Evolutionary conservation across 2,797 vertebrate genomes (phyloP), one percentile per base, ranked within the genome.

Genomic region (Alfaro cultratus): DNA sequence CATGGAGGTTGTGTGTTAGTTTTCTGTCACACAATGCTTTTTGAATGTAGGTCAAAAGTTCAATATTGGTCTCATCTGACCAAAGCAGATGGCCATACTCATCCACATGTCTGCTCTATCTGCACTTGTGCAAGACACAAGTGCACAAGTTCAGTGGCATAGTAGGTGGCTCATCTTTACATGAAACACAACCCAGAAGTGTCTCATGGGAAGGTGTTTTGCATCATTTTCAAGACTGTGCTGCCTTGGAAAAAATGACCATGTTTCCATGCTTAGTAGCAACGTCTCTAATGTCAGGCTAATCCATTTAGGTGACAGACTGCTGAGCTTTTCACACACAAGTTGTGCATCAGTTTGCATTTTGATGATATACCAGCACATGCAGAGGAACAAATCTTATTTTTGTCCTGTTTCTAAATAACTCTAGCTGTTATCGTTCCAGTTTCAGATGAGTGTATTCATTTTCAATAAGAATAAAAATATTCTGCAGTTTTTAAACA

Each of bases 261-360:
- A 86, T 89, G 79, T 86, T 82, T 81, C 78, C 81, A 82, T 85
- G 80, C 91, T 92, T 85, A 89, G 86, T 88, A 82, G 88, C 87
- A 90, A 88, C 86, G 82, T 90, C 88, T 90, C 80, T 87, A 81
- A 85, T 39, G 29, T 87, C 80, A 53, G 82, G 80, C 75, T 94
- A 94, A 94, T 94, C 87, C 76, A 81, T 89, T 94, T 92, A 93
- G 75, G 74, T 91, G 92, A 93, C 92, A 94, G 86, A 90, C 76
- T 86, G 93, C 90, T 94, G 93, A 94, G 91, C 86, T 92, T 93
- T 94, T 92, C 89, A 90, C 76, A 88, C 79, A 83, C 76, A 87
- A 88, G 73, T 91, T 91, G 82, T 55, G 78, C 70, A 85, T 89
- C 47, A 77, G 86, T 90, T 76, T 93, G 91, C 87, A 92, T 95